Percentiles rank a stretch among this genome's conserved stretches.
These are phyloP conservation scores for Fistularia commersonii DNA, from an alignment of 2,797 vertebrate genomes.

Conservation along the genomic window DNA sequence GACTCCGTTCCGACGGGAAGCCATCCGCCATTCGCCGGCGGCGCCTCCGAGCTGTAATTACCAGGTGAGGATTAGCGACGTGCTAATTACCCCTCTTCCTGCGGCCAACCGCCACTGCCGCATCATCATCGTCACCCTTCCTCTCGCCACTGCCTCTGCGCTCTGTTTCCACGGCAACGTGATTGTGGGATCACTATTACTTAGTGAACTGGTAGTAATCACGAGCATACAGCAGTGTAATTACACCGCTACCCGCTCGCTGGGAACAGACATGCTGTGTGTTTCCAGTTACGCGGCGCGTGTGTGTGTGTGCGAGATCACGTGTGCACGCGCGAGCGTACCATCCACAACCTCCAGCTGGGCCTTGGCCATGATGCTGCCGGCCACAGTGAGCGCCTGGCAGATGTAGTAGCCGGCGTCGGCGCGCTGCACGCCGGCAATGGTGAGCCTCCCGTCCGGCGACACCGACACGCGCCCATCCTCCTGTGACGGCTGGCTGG, in stretches of 20 bases:
- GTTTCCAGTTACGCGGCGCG: too few species aligned
- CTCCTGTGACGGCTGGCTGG: conserved; percentile 86
- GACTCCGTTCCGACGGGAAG: conserved; percentile 60
- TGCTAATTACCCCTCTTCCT: conserved; percentile 75
- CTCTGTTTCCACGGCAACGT: too few species aligned
- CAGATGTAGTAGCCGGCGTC: conserved; percentile 94
- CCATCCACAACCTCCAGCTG: conserved; percentile 96
- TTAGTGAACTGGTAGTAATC: too few species aligned
- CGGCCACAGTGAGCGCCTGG: conserved; percentile 92
- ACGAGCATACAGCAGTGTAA: too few species aligned
- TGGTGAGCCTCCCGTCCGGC: conserved; percentile 85
- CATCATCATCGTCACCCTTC: too few species aligned
- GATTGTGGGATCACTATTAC: too few species aligned
- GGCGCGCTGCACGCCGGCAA: conserved; percentile 86
- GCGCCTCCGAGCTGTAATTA: conserved; percentile 76
- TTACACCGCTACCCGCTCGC: too few species aligned
- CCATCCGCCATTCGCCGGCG: too few species aligned
- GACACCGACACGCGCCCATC: conserved; percentile 87
- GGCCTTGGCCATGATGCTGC: conserved; percentile 94
- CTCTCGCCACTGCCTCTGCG: too few species aligned
- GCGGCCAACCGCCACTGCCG: conserved; percentile 68
- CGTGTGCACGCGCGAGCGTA: too few species aligned
- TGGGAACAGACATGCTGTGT: too few species aligned
- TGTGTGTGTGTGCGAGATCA: conserved; percentile 3
- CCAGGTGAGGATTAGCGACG: conserved; percentile 75